Evolutionary conservation across 2,888 invertebrate genomes (phyloP).

Genomic region (Diploptera punctata): DNA sequence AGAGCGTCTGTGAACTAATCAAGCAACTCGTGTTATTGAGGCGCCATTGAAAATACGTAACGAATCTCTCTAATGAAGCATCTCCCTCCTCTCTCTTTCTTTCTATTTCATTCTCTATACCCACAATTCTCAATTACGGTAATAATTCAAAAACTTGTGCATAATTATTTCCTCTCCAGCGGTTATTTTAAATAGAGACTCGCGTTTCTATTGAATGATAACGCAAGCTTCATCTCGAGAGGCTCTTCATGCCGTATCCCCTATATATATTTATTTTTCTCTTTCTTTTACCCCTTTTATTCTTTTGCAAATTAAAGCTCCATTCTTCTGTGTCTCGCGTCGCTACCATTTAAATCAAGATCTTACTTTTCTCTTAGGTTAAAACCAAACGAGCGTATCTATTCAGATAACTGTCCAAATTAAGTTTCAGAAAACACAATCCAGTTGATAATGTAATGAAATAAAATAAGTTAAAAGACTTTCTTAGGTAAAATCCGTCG

Average conservation of each 20-base stretch:
- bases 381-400: no score
- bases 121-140: slow-evolving; percentile 1
- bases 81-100: not conserved
- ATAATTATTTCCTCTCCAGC: slow-evolving; percentile 5
- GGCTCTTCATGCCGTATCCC: not conserved
- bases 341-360: no score
- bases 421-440: no score
- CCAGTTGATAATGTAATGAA: no score
- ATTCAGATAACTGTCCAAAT: no score
- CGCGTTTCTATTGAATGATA: slow-evolving; percentile 4
- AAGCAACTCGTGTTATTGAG: not conserved
- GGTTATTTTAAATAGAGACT: slow-evolving; percentile 8
- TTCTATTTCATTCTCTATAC: no score
- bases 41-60: not conserved
- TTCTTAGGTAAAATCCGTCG: no score
- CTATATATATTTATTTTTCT: not conserved
- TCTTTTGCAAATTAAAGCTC: slow-evolving; percentile 36
- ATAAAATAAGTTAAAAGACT: no score
- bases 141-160: slow-evolving; percentile 13
- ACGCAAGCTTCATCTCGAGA: not conserved
- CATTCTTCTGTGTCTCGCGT: slow-evolving; percentile 35
- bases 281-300: not conserved
- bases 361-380: no score
- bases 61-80: slow-evolving; percentile 5
- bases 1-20: not conserved